Evolutionary conservation across 1,140 invertebrate genomes (phyloP).

Genomic region (Drosophila subobscura): DNA sequence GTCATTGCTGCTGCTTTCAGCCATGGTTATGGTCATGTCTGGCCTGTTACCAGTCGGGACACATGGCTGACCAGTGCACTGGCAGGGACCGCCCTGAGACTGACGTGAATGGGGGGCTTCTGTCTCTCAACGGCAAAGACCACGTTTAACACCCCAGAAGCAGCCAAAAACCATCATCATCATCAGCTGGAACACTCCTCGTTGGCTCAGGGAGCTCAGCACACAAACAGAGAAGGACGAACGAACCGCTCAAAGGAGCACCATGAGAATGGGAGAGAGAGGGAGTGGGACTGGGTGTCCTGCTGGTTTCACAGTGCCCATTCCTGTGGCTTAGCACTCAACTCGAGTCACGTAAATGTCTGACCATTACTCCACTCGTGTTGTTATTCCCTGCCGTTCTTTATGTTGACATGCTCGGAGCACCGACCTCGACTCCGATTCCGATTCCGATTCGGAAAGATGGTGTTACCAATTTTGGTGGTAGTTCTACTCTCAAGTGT

Average conservation of each 20-base stretch:
- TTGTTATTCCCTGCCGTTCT: conserved; percentile 6
- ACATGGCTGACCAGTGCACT: conserved; percentile 34
- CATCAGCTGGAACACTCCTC: conserved; percentile 35
- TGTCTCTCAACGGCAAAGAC: conserved; percentile 43
- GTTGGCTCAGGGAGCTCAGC: conserved; percentile 5
- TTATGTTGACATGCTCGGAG: conserved; percentile 16
- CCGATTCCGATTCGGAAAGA: not conserved
- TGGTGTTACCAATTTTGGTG: conserved; percentile 16
- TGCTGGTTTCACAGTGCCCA: conserved; percentile 28
- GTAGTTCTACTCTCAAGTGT: conserved; percentile 39
- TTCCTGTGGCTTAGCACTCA: conserved; percentile 63
- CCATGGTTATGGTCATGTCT: conserved; percentile 23
- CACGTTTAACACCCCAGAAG: conserved; percentile 23
- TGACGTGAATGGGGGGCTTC: conserved; percentile 22
- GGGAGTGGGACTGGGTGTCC: conserved; percentile 22
- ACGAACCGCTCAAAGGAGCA: conserved; percentile 24
- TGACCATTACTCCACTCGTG: conserved; percentile 28
- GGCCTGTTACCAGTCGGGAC: conserved; percentile 36
- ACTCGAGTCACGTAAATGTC: conserved; percentile 68
- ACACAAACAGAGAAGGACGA: conserved; percentile 39
- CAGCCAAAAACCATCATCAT: conserved; percentile 20
- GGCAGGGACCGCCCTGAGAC: not conserved
- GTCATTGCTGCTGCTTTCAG: conserved; percentile 3
- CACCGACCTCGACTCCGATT: conserved; percentile 8
- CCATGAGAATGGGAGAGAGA: not conserved